Evolutionary conservation across 2,113 vertebrate genomes (phyloP), one percentile per base, ranked within the genome.

Genomic region (Todiramphus chloris): DNA sequence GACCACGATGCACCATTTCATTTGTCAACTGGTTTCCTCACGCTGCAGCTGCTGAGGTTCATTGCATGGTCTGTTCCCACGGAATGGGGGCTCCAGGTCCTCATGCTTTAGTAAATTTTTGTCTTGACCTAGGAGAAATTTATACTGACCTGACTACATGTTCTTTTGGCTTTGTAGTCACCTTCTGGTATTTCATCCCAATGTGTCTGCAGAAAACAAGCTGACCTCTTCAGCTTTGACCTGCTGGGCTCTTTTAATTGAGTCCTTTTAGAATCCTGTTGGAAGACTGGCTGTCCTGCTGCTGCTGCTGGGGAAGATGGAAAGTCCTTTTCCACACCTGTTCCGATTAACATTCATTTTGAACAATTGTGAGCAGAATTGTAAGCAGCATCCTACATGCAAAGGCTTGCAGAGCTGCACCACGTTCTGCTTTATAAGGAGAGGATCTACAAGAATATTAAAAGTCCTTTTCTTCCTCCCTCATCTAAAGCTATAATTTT

Each of bases 1-100:
- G 1, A 41, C n/a, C n/a, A 2, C 1, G 0, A 46, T 3, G 1
- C 6, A 17, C 4, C 6, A 1, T 4, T 30, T 23, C 5, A 3
- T 41, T 48, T 21, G 51, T 21, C 33, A 30, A 1, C 15, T 16
- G 39, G 20, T 10, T 23, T 7, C 30, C 27, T 53, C 39, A 15
- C 9, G 0, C 27, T 8, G 7, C 55, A n/a, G 16, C 11, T 10
- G 35, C 21, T 6, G 67, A 43, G 59, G 31, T 9, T 50, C 1
- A 0, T 15, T n/a, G n/a, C 8, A 3, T 6, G 17, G 11, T 13
- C 56, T 46, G 14, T 16, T 72, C 69, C 69, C 6, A 3, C 9
- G 39, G 27, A 51, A 33, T 0, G 4, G n/a, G 14, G 14, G 25
- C 37, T 13, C 74, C 64, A 73, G 21, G 5, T 48, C 63, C 59